A percentile compares a stretch with the other conserved stretches of the same genome.
These are phyloP conservation scores for Cotesia chilonis DNA, from an alignment of 1,140 invertebrate species.

Conservation along the genomic window DNA sequence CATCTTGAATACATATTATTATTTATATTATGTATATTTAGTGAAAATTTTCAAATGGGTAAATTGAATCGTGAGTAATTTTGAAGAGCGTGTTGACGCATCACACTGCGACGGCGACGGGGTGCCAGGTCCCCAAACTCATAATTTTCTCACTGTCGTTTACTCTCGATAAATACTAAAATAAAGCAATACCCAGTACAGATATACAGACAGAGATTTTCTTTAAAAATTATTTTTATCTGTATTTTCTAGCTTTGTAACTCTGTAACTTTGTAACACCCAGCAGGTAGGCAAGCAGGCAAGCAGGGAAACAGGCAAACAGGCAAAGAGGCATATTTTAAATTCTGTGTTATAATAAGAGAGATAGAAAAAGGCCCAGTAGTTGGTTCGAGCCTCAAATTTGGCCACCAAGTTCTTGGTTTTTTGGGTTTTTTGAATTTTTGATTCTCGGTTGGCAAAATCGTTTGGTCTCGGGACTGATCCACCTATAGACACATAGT, in stretches of 20 bases:
- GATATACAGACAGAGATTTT: too few species aligned
- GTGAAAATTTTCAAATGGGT: too few species aligned
- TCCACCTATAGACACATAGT: too few species aligned
- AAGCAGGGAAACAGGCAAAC: neutral
- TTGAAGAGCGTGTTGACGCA: conserved; percentile 48
- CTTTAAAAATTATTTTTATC: too few species aligned
- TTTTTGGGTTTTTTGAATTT: neutral
- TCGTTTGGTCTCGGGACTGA: too few species aligned
- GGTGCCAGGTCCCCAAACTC: conserved; percentile 21
- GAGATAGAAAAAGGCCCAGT: conserved; percentile 33
- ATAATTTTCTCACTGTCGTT: conserved; percentile 12
- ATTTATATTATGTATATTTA: too few species aligned
- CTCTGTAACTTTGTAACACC: too few species aligned
- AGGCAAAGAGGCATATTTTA: too few species aligned
- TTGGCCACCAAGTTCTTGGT: conserved; percentile 31
- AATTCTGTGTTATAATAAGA: too few species aligned
- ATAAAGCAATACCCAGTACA: neutral
- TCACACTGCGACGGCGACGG: conserved; percentile 38
- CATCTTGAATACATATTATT: conserved; percentile 6
- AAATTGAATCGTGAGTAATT: neutral
- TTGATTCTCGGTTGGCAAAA: too few species aligned
- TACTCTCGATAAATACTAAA: conserved; percentile 26
- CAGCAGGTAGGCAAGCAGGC: too few species aligned
- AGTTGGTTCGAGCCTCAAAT: conserved; percentile 12
- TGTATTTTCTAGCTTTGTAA: too few species aligned